Conservation (phyloP, 2,888 invertebrate species). For the Thyatira batis region DNA sequence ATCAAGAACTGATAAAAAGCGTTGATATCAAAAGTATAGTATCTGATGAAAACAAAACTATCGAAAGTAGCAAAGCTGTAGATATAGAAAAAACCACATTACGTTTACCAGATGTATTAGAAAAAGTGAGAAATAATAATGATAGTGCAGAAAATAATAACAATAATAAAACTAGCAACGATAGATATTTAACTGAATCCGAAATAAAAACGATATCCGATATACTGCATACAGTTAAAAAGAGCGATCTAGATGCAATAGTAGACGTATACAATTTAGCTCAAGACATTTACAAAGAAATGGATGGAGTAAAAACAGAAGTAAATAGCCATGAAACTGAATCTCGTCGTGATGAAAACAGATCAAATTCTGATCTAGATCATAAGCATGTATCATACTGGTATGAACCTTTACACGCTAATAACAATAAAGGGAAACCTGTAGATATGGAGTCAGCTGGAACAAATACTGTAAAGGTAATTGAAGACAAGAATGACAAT, state of each 20-base stretch:
- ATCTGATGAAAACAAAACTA: conserved; percentile 5
- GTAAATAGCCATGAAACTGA: conserved; percentile 28
- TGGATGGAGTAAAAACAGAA: conserved; percentile 44
- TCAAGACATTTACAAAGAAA: conserved; percentile 69
- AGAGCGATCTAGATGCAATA: conserved; percentile 70
- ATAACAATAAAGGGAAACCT: conserved; percentile 22
- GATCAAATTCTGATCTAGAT: conserved; percentile 6
- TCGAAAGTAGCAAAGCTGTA: conserved; percentile 10
- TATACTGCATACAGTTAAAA: conserved; percentile 61
- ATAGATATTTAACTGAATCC: conserved; percentile 60
- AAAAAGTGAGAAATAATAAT: conserved; percentile 6
- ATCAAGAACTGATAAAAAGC: conserved; percentile 39
- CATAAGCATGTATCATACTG: conserved; percentile 40
- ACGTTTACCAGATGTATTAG: neutral
- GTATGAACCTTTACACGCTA: conserved; percentile 48
- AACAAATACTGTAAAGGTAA: conserved; percentile 20
- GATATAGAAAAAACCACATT: conserved; percentile 16
- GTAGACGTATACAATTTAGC: conserved; percentile 71
- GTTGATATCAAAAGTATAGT: conserved; percentile 40
- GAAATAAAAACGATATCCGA: conserved; percentile 64
- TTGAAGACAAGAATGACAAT: conserved; percentile 13
- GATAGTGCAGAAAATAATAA: conserved; percentile 4
- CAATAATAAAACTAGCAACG: conserved; percentile 19
- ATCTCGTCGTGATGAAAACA: conserved; percentile 8
- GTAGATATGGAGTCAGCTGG: conserved; percentile 34